Evolutionary conservation across 2,888 invertebrate genomes (phyloP), one percentile per base, ranked within the genome.

Genomic region (Tenthredo notha): DNA sequence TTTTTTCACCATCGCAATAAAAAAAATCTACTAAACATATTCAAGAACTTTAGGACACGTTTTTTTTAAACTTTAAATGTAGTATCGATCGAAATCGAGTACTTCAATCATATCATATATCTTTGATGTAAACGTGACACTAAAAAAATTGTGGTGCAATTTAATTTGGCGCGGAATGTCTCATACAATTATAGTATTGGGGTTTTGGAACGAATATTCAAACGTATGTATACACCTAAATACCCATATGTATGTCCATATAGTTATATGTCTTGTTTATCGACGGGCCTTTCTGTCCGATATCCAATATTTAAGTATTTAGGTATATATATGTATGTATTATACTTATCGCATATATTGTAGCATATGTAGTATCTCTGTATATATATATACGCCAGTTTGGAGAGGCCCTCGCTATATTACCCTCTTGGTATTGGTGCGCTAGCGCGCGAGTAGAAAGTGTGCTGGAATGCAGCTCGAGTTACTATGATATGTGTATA

Each of bases 401-500:
- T 67, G 6, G 67, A 25, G 18, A 33, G 67, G 67, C 6, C 67
- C 67, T 67, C 67, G 29, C 33, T 9, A 0, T 21, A 21, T 3
- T 74, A n/a, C n/a, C n/a, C n/a, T 74, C 2, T 10, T 21, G 10
- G 72, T 74, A 25, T 43, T 74, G 10, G 72, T 74, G 21, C n/a
- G 50, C 29, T 15, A 40, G 50, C 29, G 50, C 29, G 58, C 43
- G 75, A 84, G 75, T 84, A 84, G 84, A 84, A 84, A 84, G 84
- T 84, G 84, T 84, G 75, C 84, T 84, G 84, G 84, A 84, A 84
- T 84, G 84, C 84, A 84, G 84, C 50, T 58, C 70, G 43, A 74
- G 74, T 61, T 12, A 61, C 25, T 61, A n/a, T 25, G 2, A 47
- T 15, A 47, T 15, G 47, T n/a, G 61, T 25, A 61, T 50, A 61